Evolutionary conservation across 2,888 invertebrate genomes (phyloP).

Genomic region (Brachyptera putata): DNA sequence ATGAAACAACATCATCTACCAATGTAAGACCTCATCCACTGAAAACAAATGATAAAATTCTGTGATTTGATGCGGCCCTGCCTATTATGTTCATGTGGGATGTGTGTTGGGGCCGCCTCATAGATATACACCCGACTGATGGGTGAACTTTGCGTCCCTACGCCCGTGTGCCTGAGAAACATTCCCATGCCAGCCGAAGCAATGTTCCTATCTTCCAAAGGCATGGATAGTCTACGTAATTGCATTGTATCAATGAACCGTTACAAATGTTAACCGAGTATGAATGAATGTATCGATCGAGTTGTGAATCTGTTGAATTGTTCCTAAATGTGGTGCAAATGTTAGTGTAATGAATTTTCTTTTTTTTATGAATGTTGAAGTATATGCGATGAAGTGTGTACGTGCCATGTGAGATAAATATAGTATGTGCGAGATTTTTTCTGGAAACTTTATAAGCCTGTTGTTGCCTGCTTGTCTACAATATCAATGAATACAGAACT

Average conservation of each 20-base stretch:
- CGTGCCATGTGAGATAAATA: constrained; percentile 27
- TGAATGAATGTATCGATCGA: constrained; percentile 24
- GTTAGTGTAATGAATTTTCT: not conserved
- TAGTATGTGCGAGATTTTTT: not conserved
- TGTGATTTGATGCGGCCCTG: constrained; percentile 51
- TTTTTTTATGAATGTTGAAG: constrained; percentile 20
- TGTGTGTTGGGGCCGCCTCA: constrained; percentile 30
- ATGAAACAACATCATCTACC: not conserved
- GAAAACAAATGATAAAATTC: constrained; percentile 36
- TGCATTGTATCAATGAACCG: constrained; percentile 40
- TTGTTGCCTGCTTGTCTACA: constrained; percentile 17
- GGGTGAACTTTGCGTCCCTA: constrained; percentile 40
- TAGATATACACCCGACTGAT: constrained; percentile 37
- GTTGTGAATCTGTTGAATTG: constrained; percentile 23
- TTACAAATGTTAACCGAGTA: constrained; percentile 8
- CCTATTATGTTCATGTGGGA: not conserved
- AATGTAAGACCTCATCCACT: constrained; percentile 1
- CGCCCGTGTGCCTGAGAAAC: constrained; percentile 35
- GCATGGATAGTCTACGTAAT: constrained; percentile 36
- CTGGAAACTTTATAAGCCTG: constrained; percentile 6
- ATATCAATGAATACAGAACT: not conserved
- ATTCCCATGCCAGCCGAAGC: constrained; percentile 39
- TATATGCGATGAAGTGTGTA: constrained; percentile 26
- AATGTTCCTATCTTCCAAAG: constrained; percentile 37
- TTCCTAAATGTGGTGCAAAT: constrained; percentile 11